Base-by-base conservation (phyloP, 2,113 vertebrate species). In the Crotalus tigris region DNA sequence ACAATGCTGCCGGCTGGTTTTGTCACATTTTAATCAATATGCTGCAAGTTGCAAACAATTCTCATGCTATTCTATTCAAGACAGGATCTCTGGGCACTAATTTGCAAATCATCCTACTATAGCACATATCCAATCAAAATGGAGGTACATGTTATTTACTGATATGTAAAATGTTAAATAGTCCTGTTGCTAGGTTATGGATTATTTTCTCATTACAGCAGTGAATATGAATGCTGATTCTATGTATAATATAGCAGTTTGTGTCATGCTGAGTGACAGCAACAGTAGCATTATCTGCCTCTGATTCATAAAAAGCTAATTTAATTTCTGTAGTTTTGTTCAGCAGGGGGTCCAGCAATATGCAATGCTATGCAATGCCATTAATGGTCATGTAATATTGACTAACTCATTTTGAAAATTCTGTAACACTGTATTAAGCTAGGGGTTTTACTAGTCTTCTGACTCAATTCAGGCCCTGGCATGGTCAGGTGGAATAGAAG, bases 141-240 rank as follows among this genome's bases (percentile, higher is more conserved):
- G 33, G 33, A 81, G 33, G 33, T 8, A 81, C 33, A 39, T 17
- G n/a, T 1, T 81, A 81, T 81, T 81, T 81, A 19, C 69, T 8
- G 19, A 46, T 17, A 29, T 90, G 64, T 90, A 89, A 85, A 55
- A 85, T 29, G 51, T 53, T 24, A 75, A 90, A 90, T 46, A 90
- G 54, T n/a, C 12, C 54, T 85, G 92, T 93, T 90, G 92, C 92
- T 93, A 93, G 55, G 88, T 90, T 59, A 90, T 93, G 88, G 69
- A 26, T 33, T 89, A 51, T 92, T 93, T 58, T 59, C 57, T 59
- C 90, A 90, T 23, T 44, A 53, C 54, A 93, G 58, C 53, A 93
- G 33, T 85, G 19, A 93, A 39, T 89, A 15, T 93, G 54, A 93
- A 85, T 86, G 58, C 69, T 53, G 69, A 85, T 85, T 59, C 54